Conservation (phyloP, 2,113 vertebrate genomes). For the Gambusia affinis region DNA sequence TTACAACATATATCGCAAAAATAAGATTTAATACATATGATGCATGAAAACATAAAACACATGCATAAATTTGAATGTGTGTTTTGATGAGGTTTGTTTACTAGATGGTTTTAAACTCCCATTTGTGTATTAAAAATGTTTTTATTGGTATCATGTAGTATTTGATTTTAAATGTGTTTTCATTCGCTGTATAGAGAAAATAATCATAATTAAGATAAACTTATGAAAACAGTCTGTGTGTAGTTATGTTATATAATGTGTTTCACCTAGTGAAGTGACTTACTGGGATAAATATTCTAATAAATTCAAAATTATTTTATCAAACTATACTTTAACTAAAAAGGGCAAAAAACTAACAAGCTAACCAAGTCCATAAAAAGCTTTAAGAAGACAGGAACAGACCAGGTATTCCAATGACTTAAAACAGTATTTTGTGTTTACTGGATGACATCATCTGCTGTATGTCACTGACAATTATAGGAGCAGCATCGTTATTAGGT, state of each 20-base stretch:
- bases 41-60: neutral
- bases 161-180: neutral
- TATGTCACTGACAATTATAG: slow-evolving; percentile 1
- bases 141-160: no score
- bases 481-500: no score
- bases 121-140: no score
- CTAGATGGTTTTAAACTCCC: no score
- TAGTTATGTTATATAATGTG: no score
- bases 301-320: no score
- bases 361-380: neutral
- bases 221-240: no score
- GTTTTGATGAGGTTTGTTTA: neutral
- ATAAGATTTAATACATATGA: neutral
- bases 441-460: neutral
- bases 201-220: neutral
- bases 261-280: neutral
- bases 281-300: neutral
- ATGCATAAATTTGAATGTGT: neutral
- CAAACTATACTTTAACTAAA: no score
- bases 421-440: neutral
- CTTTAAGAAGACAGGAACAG: neutral
- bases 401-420: slow-evolving; percentile 15
- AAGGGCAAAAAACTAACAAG: no score
- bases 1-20: neutral
- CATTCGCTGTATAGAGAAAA: neutral